Evolutionary conservation across 2,888 invertebrate genomes (phyloP), one percentile per base, ranked within the genome.

Genomic region (Dinocampus coccinellae): DNA sequence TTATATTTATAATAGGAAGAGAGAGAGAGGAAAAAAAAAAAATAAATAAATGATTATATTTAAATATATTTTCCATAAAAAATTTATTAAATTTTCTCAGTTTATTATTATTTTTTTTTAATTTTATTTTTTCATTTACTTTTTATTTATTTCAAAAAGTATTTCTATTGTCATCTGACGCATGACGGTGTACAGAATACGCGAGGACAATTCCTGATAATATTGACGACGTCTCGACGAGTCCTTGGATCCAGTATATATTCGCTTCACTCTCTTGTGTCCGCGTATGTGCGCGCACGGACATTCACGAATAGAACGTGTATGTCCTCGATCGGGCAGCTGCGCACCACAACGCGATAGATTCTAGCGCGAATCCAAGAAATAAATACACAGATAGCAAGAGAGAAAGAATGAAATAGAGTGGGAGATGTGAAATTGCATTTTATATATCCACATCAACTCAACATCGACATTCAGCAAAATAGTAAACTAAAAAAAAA

Each of bases 301-400:
- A 29, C 29, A 4, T 7, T 3, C 36, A 10, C 47, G 47, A 47
- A 16, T 47, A 16, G 20, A 47, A 16, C 36, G 53, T 62, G 36
- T 52, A 26, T 62, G 39, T 69, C 62, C 69, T 61, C 62, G 26
- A 53, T 24, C 22, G 55, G 58, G 58, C 47, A 47, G 47, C 47
- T 47, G 47, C 20, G 47, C 47, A 16, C 24, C 20, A 53, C 57
- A 61, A 53, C 57, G 53, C 60, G 68, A 68, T 69, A 63, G 62
- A 69, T 69, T 62, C 62, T 69, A n/a, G n/a, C 36, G 42, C 55
- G 62, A 55, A 62, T 69, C 55, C 69, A 62, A 69, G 62, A 55
- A 69, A 24, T 68, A 61, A 68, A 69, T 69, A 69, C 69, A 62
- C 62, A 69, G 62, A 42, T n/a, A n/a, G n/a, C n/a, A n/a, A n/a